Conservation (phyloP, 2,797 vertebrate species). For the Phrynocephalus vlangalii region DNA sequence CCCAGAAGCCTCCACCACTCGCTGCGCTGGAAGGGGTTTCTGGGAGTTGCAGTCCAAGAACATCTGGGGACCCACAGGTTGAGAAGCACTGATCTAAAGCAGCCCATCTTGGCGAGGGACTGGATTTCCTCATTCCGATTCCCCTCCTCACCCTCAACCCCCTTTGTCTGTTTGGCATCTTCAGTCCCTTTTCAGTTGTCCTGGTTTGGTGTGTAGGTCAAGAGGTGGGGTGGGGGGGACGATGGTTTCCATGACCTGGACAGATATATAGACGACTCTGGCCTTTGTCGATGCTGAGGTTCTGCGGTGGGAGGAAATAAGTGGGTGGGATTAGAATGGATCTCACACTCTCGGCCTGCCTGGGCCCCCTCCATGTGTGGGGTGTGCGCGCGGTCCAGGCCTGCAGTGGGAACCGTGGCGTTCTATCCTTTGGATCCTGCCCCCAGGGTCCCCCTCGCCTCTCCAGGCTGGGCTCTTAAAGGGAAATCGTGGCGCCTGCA, state of each 20-base stretch:
- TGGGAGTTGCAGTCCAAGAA: no score
- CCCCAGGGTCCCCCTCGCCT: constrained; percentile 27
- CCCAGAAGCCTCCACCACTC: no score
- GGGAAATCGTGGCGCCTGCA: constrained; percentile 28
- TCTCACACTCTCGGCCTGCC: not conserved
- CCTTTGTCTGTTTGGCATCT: constrained; percentile 7
- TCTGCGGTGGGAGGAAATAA: not conserved
- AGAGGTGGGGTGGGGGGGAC: not conserved
- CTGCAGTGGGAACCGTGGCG: not conserved
- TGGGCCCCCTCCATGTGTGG: not conserved
- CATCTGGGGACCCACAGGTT: no score
- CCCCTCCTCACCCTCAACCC: no score
- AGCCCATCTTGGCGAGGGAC: not conserved
- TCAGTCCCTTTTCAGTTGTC: constrained; percentile 15
- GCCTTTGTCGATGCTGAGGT: not conserved
- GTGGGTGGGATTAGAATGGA: constrained; percentile 4
- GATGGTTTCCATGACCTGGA: not conserved
- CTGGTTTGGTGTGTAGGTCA: constrained; percentile 9
- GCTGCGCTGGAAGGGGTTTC: no score
- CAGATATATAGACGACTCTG: not conserved
- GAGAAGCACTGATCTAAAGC: not conserved
- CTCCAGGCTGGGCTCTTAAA: constrained; percentile 41
- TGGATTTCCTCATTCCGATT: not conserved
- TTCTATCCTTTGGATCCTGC: not conserved
- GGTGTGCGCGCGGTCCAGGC: not conserved